Percentiles rank a stretch among this genome's conserved stretches.
phyloP scores from a whole-genome alignment of 2,888 invertebrate species.

The Galerucella nymphaeae region DNA sequence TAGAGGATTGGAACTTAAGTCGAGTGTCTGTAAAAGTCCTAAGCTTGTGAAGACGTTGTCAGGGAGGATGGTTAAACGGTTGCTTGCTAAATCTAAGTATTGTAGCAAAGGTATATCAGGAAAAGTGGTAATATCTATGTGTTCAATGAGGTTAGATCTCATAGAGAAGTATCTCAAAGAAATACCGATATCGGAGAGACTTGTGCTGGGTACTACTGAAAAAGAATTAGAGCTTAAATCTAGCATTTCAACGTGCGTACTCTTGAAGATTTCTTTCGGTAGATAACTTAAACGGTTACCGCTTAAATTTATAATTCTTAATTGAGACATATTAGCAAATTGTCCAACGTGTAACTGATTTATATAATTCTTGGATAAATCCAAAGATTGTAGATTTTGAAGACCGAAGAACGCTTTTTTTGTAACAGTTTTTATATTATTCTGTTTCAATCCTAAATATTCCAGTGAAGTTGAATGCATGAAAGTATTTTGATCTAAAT shows the following conservation, averaged over 20 bases:
- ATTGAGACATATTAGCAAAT: slow-evolving; percentile 79
- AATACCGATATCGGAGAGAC: slow-evolving; percentile 82
- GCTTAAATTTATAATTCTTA: slow-evolving; percentile 79
- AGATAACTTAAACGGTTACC: slow-evolving; percentile 79
- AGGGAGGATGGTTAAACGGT: slow-evolving; percentile 86
- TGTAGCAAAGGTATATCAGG: slow-evolving; percentile 83
- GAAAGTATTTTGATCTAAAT: slow-evolving; percentile 80
- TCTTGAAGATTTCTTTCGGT: slow-evolving; percentile 82
- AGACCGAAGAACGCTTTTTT: slow-evolving; percentile 83
- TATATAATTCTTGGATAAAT: slow-evolving; percentile 82
- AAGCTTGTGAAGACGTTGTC: slow-evolving; percentile 90
- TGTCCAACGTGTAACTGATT: slow-evolving; percentile 83
- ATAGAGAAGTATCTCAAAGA: slow-evolving; percentile 83
- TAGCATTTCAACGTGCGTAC: slow-evolving; percentile 82
- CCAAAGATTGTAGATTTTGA: slow-evolving; percentile 79
- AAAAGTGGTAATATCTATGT: slow-evolving; percentile 88
- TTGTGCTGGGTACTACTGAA: slow-evolving; percentile 81
- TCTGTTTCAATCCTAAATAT: slow-evolving; percentile 79
- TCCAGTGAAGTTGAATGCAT: slow-evolving; percentile 77
- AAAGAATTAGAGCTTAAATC: slow-evolving; percentile 84
- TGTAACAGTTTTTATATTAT: slow-evolving; percentile 77
- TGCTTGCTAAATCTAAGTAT: slow-evolving; percentile 80
- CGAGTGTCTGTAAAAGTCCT: slow-evolving; percentile 80
- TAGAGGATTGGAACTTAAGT: slow-evolving; percentile 83
- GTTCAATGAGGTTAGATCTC: slow-evolving; percentile 83